A percentile compares a stretch with the other conserved stretches of the same genome.
Evolutionary conservation across 2,113 vertebrate species (phyloP).

Genomic region (Cyprinodon brontotheroides): DNA sequence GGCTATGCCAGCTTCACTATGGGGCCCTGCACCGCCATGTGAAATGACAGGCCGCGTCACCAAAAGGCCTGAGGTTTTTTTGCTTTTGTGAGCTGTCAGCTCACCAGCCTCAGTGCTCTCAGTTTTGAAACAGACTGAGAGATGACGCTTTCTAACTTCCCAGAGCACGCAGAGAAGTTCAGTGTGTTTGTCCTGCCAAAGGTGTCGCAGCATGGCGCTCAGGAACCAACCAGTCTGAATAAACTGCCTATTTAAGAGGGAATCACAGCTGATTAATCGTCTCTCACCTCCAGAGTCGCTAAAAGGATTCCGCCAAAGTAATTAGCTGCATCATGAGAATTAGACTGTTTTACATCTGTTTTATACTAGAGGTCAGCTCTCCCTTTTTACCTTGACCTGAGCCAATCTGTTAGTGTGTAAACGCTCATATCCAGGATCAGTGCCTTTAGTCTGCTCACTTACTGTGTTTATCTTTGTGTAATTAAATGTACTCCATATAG

Average conservation of each 20-base stretch:
- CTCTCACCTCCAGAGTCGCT: constrained; percentile 28
- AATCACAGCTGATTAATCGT: constrained; percentile 9
- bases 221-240: constrained; percentile 11
- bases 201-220: constrained; percentile 37
- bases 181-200: constrained; percentile 49
- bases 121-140: constrained; percentile 79
- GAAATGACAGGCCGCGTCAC: constrained; percentile 83
- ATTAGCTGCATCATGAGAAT: constrained; percentile 59
- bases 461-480: constrained; percentile 25
- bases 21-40: constrained; percentile 76
- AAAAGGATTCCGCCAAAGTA: constrained; percentile 43
- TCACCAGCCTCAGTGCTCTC: constrained; percentile 71
- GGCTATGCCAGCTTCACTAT: constrained; percentile 78
- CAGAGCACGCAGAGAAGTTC: constrained; percentile 57
- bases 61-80: constrained; percentile 73
- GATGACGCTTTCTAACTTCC: constrained; percentile 77
- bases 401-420: constrained; percentile 64
- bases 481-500: constrained; percentile 28
- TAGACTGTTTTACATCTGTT: constrained; percentile 60
- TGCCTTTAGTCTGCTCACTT: neutral
- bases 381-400: constrained; percentile 41
- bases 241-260: neutral
- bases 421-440: constrained; percentile 8
- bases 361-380: constrained; percentile 41
- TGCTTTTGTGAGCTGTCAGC: constrained; percentile 79